Conservation (phyloP, 2,113 vertebrate genomes). For the Cercocebus atys region DNA sequence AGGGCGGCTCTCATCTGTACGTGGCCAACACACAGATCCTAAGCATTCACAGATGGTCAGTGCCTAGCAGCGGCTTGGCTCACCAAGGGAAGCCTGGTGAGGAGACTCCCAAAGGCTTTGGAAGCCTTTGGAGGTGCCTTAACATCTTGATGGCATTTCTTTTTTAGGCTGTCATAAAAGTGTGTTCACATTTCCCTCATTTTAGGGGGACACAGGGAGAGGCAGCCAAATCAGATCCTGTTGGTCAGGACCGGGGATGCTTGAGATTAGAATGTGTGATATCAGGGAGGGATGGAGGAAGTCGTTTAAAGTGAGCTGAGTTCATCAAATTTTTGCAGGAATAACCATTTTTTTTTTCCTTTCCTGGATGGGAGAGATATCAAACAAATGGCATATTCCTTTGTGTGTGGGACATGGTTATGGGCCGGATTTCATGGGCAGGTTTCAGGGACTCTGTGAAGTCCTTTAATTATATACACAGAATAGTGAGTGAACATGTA, state of each 20-base stretch:
- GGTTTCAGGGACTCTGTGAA: not conserved
- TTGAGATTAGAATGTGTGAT: not conserved
- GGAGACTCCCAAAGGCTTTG: not conserved
- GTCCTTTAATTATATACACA: not conserved
- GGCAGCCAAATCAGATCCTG: not conserved
- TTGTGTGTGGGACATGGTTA: not conserved
- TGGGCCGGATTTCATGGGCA: not conserved
- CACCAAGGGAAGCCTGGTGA: not conserved
- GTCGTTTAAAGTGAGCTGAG: not conserved
- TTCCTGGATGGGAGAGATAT: not conserved
- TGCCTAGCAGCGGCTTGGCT: not conserved
- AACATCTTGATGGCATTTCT: not conserved
- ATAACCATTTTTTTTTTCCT: not conserved
- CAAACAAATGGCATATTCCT: not conserved
- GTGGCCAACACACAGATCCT: not conserved
- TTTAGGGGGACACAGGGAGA: not conserved
- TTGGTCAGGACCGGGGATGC: fast-evolving
- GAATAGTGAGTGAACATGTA: not conserved
- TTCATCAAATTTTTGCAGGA: not conserved
- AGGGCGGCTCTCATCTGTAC: not conserved
- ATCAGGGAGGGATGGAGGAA: not conserved
- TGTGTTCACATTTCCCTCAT: not conserved
- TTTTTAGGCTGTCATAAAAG: not conserved
- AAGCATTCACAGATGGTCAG: not conserved
- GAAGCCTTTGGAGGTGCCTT: not conserved